phyloP scores from a whole-genome alignment of 1,140 invertebrate genomes.

The Cotesia vestalis region DNA sequence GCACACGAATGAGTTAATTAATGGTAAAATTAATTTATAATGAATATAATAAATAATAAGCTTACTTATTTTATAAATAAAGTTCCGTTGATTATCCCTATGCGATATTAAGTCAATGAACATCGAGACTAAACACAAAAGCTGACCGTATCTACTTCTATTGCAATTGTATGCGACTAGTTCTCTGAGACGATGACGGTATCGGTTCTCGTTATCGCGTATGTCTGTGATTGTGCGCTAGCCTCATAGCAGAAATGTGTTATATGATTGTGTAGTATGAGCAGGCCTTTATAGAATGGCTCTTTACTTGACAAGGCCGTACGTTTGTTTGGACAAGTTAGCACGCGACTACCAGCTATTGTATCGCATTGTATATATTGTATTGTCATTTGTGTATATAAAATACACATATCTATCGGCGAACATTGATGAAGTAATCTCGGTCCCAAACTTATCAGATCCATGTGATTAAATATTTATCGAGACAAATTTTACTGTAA shows the following conservation, averaged over 20 bases:
- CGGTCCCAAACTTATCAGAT: no score
- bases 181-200: conserved; percentile 4
- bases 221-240: conserved; percentile 19
- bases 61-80: no score
- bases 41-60: no score
- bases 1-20: no score
- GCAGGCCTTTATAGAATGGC: conserved; percentile 16
- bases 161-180: neutral
- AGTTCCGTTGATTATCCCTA: no score
- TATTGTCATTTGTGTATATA: no score
- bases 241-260: conserved; percentile 3
- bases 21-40: no score
- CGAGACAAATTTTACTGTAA: no score
- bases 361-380: neutral
- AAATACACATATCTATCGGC: no score
- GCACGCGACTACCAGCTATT: conserved; percentile 18
- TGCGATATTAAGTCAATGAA: neutral
- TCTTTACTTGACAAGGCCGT: conserved; percentile 8
- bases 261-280: no score
- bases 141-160: conserved; percentile 1
- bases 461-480: no score
- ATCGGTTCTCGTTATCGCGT: conserved; percentile 26
- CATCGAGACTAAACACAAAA: neutral
- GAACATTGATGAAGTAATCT: no score
- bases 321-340: conserved; percentile 28